Evolutionary conservation across 2,113 vertebrate genomes (phyloP).

Genomic region (Zapus hudsonius): DNA sequence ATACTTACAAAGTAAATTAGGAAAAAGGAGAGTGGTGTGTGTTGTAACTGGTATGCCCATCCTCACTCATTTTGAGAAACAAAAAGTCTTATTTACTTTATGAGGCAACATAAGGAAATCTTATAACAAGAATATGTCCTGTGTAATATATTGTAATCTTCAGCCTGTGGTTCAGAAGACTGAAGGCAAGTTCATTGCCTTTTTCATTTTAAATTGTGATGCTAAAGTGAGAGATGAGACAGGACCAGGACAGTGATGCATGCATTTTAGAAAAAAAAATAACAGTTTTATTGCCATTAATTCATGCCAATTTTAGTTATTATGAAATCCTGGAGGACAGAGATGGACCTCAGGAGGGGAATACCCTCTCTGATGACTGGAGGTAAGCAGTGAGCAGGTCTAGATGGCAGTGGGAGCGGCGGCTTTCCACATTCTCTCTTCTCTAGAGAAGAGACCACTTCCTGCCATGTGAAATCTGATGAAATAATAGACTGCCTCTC

Average conservation of each 20-base stretch:
- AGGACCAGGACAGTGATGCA: accelerated
- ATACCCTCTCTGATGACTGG: neutral
- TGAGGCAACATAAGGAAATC: slow-evolving; percentile 26
- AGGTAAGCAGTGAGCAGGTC: neutral
- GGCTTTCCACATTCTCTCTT: too few species aligned
- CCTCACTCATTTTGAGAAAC: slow-evolving; percentile 56
- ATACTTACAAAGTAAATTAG: slow-evolving; percentile 53
- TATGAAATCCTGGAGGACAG: neutral
- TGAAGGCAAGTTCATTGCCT: neutral
- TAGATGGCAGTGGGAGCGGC: neutral
- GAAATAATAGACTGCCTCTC: neutral
- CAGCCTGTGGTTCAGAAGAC: neutral
- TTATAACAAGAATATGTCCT: slow-evolving; percentile 7
- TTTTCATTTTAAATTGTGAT: neutral
- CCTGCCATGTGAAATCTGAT: neutral
- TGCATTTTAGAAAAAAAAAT: neutral
- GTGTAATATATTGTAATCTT: neutral
- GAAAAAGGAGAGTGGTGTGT: slow-evolving; percentile 50
- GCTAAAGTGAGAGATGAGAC: neutral
- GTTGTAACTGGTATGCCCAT: slow-evolving; percentile 51
- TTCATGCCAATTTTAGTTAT: neutral
- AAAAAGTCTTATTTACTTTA: slow-evolving; percentile 57
- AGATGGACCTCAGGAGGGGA: neutral
- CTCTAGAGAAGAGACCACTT: too few species aligned
- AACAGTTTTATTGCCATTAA: neutral